These are phyloP conservation scores for Lacerta viridis DNA, from an alignment of 2,797 vertebrate genomes.

Conservation along the genomic window DNA sequence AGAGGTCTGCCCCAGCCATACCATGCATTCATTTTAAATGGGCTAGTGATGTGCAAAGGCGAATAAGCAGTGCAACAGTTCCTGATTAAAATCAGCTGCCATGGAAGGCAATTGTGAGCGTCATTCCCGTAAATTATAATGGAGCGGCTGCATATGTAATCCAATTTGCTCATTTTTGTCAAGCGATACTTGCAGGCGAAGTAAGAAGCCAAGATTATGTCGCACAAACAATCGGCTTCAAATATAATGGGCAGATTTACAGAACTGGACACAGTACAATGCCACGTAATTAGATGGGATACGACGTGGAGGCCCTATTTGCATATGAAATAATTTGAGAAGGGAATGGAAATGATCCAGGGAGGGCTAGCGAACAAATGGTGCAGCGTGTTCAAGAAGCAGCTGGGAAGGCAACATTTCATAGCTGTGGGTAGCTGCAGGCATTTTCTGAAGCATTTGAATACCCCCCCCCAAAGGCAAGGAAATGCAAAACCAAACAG, in stretches of 20 bases:
- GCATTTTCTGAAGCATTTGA: slow-evolving; percentile 13
- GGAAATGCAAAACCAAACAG: not conserved
- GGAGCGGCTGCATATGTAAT: slow-evolving; percentile 32
- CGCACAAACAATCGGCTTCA: slow-evolving; percentile 38
- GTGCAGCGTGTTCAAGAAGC: not conserved
- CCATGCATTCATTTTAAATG: slow-evolving; percentile 28
- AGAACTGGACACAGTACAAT: slow-evolving; percentile 36
- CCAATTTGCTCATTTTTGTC: slow-evolving; percentile 35
- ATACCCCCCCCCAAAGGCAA: not conserved
- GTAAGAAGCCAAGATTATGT: slow-evolving; percentile 28
- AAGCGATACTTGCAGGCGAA: slow-evolving; percentile 29
- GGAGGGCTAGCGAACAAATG: slow-evolving; percentile 18
- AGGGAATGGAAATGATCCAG: slow-evolving; percentile 37
- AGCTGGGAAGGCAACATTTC: slow-evolving; percentile 23
- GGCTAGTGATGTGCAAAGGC: slow-evolving; percentile 9
- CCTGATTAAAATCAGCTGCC: slow-evolving; percentile 31
- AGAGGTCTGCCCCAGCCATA: not conserved
- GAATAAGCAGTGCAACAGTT: slow-evolving; percentile 12
- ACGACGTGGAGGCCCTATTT: slow-evolving; percentile 35
- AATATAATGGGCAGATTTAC: slow-evolving; percentile 33
- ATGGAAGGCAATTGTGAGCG: not conserved
- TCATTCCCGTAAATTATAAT: slow-evolving; percentile 29
- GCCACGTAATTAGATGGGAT: slow-evolving; percentile 42
- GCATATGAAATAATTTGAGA: slow-evolving; percentile 36
- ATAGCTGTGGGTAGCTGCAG: not conserved